Percentiles rank a stretch among this genome's conserved stretches.
phyloP scores from a whole-genome alignment of 1,140 invertebrate species.

The Centruroides sculpturatus region DNA sequence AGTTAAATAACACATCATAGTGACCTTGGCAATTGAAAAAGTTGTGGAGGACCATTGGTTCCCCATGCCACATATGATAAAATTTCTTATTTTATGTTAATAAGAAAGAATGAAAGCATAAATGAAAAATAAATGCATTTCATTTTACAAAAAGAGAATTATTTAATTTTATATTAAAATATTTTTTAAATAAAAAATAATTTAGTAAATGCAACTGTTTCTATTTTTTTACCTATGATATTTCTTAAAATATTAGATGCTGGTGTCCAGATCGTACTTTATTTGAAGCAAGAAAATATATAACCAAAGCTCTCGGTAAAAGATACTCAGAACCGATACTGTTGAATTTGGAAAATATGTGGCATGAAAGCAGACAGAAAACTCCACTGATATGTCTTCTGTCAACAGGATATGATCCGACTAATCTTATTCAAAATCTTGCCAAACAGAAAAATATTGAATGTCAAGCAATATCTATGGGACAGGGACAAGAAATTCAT shows the following conservation, averaged over 20 bases:
- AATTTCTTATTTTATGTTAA: too few species aligned
- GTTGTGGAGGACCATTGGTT: too few species aligned
- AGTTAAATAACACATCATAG: too few species aligned
- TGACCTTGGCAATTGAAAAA: too few species aligned
- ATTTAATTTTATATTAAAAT: too few species aligned
- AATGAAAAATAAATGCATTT: too few species aligned
- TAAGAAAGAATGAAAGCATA: too few species aligned
- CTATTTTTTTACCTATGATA: neutral
- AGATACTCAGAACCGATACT: slow-evolving; percentile 33
- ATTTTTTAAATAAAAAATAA: too few species aligned
- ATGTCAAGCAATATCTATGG: slow-evolving; percentile 32
- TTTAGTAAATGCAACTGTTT: too few species aligned
- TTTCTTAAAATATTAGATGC: slow-evolving; percentile 8
- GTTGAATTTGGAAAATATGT: slow-evolving; percentile 32
- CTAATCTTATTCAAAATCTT: slow-evolving; percentile 31
- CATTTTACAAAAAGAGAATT: too few species aligned
- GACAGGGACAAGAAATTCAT: slow-evolving; percentile 36
- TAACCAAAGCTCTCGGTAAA: slow-evolving; percentile 29
- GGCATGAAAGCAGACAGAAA: slow-evolving; percentile 26
- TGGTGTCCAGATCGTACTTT: slow-evolving; percentile 36
- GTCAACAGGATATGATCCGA: slow-evolving; percentile 35
- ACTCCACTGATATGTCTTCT: slow-evolving; percentile 32
- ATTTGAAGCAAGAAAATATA: slow-evolving; percentile 31
- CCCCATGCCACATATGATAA: too few species aligned
- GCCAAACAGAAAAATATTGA: slow-evolving; percentile 30